Evolutionary conservation across 1,140 invertebrate genomes (phyloP), one percentile per base, ranked within the genome.

Genomic region (Lethrus apterus): DNA sequence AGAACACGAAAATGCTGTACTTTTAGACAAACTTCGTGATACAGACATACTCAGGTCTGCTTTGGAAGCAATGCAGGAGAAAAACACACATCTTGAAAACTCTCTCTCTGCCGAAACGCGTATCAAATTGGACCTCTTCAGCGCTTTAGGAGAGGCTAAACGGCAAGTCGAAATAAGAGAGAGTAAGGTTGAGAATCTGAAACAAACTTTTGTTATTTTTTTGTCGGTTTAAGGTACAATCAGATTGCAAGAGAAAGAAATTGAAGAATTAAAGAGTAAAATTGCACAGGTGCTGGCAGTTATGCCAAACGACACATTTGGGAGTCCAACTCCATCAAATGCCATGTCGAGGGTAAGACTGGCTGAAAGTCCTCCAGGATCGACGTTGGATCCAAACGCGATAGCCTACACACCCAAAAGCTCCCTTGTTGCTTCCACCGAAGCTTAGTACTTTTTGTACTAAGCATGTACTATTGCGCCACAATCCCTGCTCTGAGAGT

Each of bases 51-150:
- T 93, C 48, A 78, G 90, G 69, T 77, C 79, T 32, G 86, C 88
- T n/a, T 66, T 93, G 30, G 78, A 77, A 48, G 78, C 79, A 20
- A 78, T 93, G 67, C 86, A 92, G 70, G 88, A 93, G 50, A 90
- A 91, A 71, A 93, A 88, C 66, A 66, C 77, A 56, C 87, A 89
- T 65, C 74, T 93, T 45, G 92, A 98, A 71, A 89, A 88, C 59
- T 92, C 86, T 65, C 77, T 98, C 38, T 93, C 88, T 53, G 89
- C 92, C 17, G 93, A 97, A 75, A 98, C 92, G 33, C 77, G 92
- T 48, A 84, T 97, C 67, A 98, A 97, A 72, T 77, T 97, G 47
- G 92, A 97, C 73, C 76, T 98, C 45, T 95, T 97, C 70, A 94
- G 90, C 45, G 93, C 93, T 47, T 78, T 97, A 24, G 93, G 93